Evolutionary conservation across 2,113 vertebrate species (phyloP).

Genomic region (Bolborhynchus lineola): DNA sequence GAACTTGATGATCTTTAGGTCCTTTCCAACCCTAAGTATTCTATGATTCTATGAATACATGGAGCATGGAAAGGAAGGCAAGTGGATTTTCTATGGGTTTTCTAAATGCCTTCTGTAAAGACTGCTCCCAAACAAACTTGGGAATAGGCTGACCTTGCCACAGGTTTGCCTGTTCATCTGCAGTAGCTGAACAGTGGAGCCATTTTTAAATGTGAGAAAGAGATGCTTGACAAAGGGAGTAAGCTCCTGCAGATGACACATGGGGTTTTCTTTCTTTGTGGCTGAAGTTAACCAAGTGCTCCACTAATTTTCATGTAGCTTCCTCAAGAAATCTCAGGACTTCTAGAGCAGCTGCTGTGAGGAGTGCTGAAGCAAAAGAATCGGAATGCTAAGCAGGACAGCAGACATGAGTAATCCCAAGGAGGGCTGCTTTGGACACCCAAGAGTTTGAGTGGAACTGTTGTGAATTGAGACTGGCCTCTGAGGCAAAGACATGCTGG

Average conservation of each 20-base stretch:
- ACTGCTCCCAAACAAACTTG: not conserved
- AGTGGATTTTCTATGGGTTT: not conserved
- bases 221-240: not conserved
- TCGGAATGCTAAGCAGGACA: not conserved
- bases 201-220: not conserved
- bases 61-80: not conserved
- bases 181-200: not conserved
- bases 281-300: not conserved
- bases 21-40: too few species aligned
- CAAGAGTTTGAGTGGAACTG: not conserved
- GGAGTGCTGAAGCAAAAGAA: not conserved
- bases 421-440: not conserved
- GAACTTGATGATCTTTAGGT: too few species aligned
- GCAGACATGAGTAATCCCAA: not conserved
- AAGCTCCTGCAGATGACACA: not conserved
- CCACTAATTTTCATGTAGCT: not conserved
- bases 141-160: not conserved
- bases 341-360: not conserved
- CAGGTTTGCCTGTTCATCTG: not conserved
- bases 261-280: not conserved
- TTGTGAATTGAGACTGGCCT: not conserved
- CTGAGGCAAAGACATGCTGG: fast-evolving
- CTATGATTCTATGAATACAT: not conserved
- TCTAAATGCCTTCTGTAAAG: not conserved
- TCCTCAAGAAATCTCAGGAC: not conserved